Conservation (phyloP, 64 coral and sea anemone species). For the Montipora sp. region DNA sequence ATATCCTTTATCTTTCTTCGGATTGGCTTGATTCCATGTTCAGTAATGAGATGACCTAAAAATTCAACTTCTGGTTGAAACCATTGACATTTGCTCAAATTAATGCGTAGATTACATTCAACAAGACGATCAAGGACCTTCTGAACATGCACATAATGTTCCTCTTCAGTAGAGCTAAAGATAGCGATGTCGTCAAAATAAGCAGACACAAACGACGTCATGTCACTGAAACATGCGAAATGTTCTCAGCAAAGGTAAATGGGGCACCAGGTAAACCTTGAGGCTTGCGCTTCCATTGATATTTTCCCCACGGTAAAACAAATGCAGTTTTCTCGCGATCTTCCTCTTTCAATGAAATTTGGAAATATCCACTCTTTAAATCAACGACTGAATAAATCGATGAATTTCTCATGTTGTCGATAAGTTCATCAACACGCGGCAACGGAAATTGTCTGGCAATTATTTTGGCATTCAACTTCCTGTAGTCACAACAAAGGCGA, state of each 20-base stretch:
- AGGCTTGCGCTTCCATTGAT: conserved; percentile 49
- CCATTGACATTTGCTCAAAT: neutral
- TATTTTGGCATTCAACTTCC: conserved; percentile 55
- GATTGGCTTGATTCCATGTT: no score
- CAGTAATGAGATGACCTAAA: no score
- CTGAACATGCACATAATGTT: conserved; percentile 41
- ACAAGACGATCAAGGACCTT: conserved; percentile 32
- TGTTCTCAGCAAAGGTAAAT: conserved; percentile 46
- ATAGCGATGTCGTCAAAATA: conserved; percentile 58
- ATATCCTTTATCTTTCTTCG: no score
- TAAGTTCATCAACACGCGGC: conserved; percentile 50
- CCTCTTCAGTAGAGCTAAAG: neutral
- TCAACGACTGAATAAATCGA: conserved; percentile 36
- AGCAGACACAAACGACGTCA: conserved; percentile 39
- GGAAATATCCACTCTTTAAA: conserved; percentile 59
- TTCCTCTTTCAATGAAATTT: conserved; percentile 51
- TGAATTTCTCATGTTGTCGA: conserved; percentile 41
- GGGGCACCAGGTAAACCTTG: conserved; percentile 48
- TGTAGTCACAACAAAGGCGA: conserved; percentile 44
- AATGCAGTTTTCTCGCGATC: conserved; percentile 60
- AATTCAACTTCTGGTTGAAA: no score
- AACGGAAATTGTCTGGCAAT: conserved; percentile 48
- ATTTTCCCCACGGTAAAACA: conserved; percentile 57
- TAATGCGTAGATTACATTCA: neutral
- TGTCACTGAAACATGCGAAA: conserved; percentile 34